These are phyloP conservation scores for Epizoanthus ramosus DNA, from an alignment of 92 coral and sea anemone species.

Conservation along the genomic window DNA sequence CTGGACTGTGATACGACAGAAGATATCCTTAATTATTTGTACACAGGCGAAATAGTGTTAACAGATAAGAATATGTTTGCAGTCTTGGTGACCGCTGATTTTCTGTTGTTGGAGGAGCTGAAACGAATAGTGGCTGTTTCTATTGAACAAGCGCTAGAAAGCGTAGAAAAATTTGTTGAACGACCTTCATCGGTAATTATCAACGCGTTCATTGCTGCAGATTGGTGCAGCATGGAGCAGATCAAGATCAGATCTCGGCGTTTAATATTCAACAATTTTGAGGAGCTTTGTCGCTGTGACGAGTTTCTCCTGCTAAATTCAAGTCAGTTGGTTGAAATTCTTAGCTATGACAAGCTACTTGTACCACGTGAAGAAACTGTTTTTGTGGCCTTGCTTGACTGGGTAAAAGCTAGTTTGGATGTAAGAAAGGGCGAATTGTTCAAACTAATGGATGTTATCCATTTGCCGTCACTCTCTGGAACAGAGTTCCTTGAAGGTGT, in stretches of 20 bases:
- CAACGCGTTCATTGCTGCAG: not conserved
- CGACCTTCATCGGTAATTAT: not conserved
- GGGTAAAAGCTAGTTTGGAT: conserved; percentile 10
- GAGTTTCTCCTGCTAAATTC: conserved; percentile 3
- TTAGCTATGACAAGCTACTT: not conserved
- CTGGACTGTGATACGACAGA: conserved; percentile 11
- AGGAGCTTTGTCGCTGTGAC: conserved; percentile 24
- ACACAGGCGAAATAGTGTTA: conserved; percentile 4
- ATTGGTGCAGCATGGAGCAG: conserved; percentile 8
- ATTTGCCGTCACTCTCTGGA: not conserved
- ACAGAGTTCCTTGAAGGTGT: not conserved
- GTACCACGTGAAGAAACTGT: conserved; percentile 17
- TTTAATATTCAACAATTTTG: conserved; percentile 8
- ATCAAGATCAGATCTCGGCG: conserved; percentile 21
- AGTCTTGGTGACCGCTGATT: not conserved
- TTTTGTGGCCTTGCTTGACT: conserved; percentile 9
- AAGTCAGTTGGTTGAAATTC: not conserved
- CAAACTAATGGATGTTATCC: not conserved
- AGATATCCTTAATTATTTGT: conserved; percentile 12
- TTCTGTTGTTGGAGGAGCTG: not conserved
- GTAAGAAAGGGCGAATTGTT: not conserved
- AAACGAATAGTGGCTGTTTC: not conserved
- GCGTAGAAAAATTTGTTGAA: not conserved
- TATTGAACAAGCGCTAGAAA: not conserved
- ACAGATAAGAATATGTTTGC: not conserved